Evolutionary conservation across 2,113 vertebrate species (phyloP).

Genomic region (Alexandromys fortis): DNA sequence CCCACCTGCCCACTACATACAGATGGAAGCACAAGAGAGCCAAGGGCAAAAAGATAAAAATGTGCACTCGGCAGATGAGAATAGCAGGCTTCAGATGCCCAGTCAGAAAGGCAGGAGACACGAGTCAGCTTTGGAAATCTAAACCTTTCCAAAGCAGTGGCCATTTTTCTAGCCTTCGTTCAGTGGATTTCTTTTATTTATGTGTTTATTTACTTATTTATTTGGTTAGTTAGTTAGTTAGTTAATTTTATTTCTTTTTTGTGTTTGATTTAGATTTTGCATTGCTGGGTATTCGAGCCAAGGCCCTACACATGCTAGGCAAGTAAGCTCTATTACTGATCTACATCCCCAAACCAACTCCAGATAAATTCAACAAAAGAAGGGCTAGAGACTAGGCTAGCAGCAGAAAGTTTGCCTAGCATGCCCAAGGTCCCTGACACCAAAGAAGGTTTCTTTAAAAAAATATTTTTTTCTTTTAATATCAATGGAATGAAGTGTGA

Average conservation of each 20-base stretch:
- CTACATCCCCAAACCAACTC: neutral
- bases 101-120: neutral
- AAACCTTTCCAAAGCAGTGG: neutral
- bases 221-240: neutral
- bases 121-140: neutral
- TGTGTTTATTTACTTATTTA: neutral
- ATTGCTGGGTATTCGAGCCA: neutral
- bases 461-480: neutral
- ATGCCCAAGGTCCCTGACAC: neutral
- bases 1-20: slow-evolving; percentile 21
- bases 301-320: neutral
- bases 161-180: neutral
- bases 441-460: neutral
- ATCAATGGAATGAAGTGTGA: neutral
- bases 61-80: neutral
- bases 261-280: neutral
- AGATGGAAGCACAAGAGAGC: slow-evolving; percentile 3
- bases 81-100: neutral
- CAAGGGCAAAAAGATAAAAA: slow-evolving; percentile 27
- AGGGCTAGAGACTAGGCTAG: neutral
- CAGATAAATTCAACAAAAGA: neutral
- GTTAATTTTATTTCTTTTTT: neutral
- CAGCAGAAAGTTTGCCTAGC: neutral
- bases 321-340: neutral
- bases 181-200: neutral